These are phyloP conservation scores for Pelvicachromis taeniatus DNA, from an alignment of 2,113 vertebrate species.

Conservation along the genomic window DNA sequence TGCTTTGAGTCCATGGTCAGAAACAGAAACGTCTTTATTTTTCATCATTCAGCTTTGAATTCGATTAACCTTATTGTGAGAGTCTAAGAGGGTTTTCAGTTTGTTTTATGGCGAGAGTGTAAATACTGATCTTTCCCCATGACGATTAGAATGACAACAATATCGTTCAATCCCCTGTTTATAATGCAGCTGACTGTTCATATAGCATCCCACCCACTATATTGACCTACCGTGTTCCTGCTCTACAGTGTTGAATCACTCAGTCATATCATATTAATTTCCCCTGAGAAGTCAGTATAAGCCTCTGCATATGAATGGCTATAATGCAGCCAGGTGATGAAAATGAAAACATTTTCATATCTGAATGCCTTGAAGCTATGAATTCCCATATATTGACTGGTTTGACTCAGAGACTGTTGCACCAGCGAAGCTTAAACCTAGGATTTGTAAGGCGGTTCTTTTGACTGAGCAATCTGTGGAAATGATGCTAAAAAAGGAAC, in stretches of 20 bases:
- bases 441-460: not conserved
- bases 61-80: not conserved
- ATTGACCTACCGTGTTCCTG: not conserved
- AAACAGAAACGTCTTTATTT: not conserved
- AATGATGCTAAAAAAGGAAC: conserved; percentile 8
- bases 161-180: not conserved
- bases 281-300: not conserved
- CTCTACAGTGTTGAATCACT: not conserved
- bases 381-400: not conserved
- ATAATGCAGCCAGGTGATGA: conserved; percentile 7
- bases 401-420: not conserved
- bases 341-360: conserved; percentile 3
- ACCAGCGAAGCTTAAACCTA: not conserved
- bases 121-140: not conserved
- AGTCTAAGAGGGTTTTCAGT: not conserved
- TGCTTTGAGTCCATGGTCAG: not conserved
- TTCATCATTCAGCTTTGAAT: too few species aligned
- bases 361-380: not conserved
- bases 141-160: not conserved
- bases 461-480: not conserved
- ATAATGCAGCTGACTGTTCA: not conserved
- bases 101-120: not conserved
- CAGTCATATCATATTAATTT: conserved; percentile 36
- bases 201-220: not conserved
- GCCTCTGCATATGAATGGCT: conserved; percentile 18